Percentiles rank a stretch among this genome's conserved stretches.
phyloP scores from a whole-genome alignment of 1,140 invertebrate species.

The Drosophila prosaltans region DNA sequence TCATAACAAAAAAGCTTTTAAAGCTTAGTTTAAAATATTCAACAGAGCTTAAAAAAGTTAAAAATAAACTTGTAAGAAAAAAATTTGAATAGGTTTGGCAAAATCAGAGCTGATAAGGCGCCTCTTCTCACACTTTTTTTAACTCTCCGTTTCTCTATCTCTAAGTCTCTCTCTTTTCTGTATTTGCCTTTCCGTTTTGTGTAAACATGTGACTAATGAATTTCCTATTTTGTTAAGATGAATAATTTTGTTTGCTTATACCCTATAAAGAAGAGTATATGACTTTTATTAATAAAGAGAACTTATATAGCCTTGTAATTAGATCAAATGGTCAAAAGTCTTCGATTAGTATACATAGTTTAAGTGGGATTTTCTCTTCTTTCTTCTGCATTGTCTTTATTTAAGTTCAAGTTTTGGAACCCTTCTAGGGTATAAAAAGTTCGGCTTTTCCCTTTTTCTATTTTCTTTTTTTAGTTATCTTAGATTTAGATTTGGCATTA shows the following conservation, averaged over 20 bases:
- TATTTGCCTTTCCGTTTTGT: neutral
- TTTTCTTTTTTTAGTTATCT: neutral
- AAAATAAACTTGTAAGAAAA: neutral
- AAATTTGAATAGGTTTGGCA: neutral
- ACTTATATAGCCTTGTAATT: too few species aligned
- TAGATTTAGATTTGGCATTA: neutral
- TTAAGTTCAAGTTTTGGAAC: too few species aligned
- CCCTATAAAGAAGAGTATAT: neutral
- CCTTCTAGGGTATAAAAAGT: neutral
- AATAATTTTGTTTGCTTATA: neutral
- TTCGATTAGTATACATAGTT: too few species aligned
- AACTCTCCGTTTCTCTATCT: neutral
- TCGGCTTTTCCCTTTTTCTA: neutral
- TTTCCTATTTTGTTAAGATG: neutral
- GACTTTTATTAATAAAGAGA: too few species aligned
- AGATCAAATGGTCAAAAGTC: too few species aligned
- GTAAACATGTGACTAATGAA: constrained; percentile 6
- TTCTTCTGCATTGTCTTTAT: too few species aligned
- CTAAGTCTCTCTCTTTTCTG: neutral
- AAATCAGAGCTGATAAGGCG: neutral
- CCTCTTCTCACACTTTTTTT: neutral
- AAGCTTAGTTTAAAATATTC: neutral
- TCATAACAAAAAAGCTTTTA: neutral
- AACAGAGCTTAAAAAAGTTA: neutral
- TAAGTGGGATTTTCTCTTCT: too few species aligned